Evolutionary conservation across 2,797 vertebrate species (phyloP).

Genomic region (Amblyopsis hoosieri): DNA sequence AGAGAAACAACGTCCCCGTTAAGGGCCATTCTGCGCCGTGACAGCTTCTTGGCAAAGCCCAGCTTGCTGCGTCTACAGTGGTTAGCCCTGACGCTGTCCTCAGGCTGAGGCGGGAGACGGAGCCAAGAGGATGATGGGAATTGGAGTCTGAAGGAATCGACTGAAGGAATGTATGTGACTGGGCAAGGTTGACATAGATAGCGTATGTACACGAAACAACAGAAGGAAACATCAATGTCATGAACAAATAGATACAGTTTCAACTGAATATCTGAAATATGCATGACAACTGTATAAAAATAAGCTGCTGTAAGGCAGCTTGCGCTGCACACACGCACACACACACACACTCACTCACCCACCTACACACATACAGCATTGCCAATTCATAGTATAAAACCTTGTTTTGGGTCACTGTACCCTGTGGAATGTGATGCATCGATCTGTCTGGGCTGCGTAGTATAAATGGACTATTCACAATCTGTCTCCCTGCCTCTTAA

Average conservation of each 20-base stretch:
- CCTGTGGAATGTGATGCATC: slow-evolving; percentile 54
- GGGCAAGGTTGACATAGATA: too few species aligned
- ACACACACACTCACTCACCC: neutral
- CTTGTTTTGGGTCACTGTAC: slow-evolving; percentile 26
- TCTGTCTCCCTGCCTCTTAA: slow-evolving; percentile 66
- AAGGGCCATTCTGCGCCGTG: slow-evolving; percentile 39
- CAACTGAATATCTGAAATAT: too few species aligned
- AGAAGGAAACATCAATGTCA: too few species aligned
- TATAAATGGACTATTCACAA: slow-evolving; percentile 71
- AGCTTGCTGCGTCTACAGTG: slow-evolving; percentile 22
- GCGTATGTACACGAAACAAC: too few species aligned
- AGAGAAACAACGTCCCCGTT: slow-evolving; percentile 46
- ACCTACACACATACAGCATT: slow-evolving; percentile 15
- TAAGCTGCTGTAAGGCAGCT: too few species aligned
- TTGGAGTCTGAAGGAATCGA: neutral
- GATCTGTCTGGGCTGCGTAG: slow-evolving; percentile 45
- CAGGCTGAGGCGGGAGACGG: slow-evolving; percentile 19
- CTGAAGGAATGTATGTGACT: too few species aligned
- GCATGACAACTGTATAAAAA: too few species aligned
- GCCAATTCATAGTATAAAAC: slow-evolving; percentile 40
- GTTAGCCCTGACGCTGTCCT: slow-evolving; percentile 30
- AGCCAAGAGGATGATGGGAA: slow-evolving; percentile 11
- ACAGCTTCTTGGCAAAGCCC: slow-evolving; percentile 42
- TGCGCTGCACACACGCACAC: neutral
- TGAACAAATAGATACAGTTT: too few species aligned